phyloP scores from a whole-genome alignment of 2,113 vertebrate genomes.

The Rhinolophus ferrumequinum region DNA sequence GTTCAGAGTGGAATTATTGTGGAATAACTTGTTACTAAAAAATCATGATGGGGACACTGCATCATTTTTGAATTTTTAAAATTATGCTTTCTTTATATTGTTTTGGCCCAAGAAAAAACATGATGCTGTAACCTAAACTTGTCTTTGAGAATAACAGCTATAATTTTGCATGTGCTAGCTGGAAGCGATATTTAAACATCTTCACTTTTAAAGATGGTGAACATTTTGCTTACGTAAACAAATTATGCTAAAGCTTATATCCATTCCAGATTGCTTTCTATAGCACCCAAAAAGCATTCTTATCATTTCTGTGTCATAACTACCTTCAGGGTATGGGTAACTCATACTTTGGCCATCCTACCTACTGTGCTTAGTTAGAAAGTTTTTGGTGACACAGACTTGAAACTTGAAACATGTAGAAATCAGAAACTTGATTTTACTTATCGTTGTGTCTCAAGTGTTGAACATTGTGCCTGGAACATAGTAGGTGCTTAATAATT shows the following conservation, averaged over 20 bases:
- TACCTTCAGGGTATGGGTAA: background rate
- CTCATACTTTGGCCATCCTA: background rate
- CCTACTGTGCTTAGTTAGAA: slow-evolving; percentile 42
- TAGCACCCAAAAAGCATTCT: background rate
- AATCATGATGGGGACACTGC: background rate
- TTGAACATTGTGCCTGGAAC: background rate
- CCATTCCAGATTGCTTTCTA: slow-evolving; percentile 7
- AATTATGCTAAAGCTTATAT: slow-evolving; percentile 40
- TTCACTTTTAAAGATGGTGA: slow-evolving; percentile 38
- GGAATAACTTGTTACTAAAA: slow-evolving; percentile 32
- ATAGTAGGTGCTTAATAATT: background rate
- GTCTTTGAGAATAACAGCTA: slow-evolving; percentile 53
- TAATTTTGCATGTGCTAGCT: slow-evolving; percentile 46
- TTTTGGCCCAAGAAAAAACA: slow-evolving; percentile 46
- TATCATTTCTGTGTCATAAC: slow-evolving; percentile 25
- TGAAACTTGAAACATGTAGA: slow-evolving; percentile 48
- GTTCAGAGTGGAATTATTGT: slow-evolving; percentile 26
- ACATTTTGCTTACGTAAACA: slow-evolving; percentile 60
- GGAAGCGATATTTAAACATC: slow-evolving; percentile 37
- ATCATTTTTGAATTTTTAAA: slow-evolving; percentile 28
- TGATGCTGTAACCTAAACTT: slow-evolving; percentile 27
- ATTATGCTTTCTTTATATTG: slow-evolving; percentile 56
- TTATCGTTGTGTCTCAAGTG: slow-evolving; percentile 44
- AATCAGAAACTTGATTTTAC: slow-evolving; percentile 52
- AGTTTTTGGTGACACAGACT: background rate